Evolutionary conservation across 2,888 invertebrate species (phyloP).

Genomic region (Bimastos eiseni): DNA sequence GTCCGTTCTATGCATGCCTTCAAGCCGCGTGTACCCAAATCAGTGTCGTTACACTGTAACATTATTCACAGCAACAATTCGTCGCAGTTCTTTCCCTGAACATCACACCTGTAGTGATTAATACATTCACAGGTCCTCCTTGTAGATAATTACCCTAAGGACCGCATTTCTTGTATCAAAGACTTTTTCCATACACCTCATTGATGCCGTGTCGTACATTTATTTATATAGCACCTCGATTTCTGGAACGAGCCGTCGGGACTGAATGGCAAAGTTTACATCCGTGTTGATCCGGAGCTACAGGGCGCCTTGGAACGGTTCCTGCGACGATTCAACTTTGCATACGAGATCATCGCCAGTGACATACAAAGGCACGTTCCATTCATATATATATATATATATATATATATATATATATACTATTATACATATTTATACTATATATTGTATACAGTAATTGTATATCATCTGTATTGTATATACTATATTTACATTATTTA

Average conservation of each 20-base stretch:
- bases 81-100: background rate
- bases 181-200: background rate
- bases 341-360: background rate
- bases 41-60: no score
- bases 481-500: no score
- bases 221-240: background rate
- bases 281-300: background rate
- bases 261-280: background rate
- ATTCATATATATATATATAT: background rate
- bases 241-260: slow-evolving; percentile 2
- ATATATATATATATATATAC: background rate
- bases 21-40: no score
- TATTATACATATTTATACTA: no score
- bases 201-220: background rate
- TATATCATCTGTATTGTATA: no score
- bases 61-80: no score
- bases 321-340: background rate
- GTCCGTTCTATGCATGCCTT: no score
- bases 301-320: background rate
- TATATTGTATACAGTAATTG: no score
- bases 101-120: background rate
- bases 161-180: background rate
- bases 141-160: background rate
- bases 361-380: background rate
- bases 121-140: background rate